Percentiles rank a stretch among this genome's conserved stretches.
Conservation (phyloP, 1,140 invertebrate species). For the Adoxophyes honmai region DNA sequence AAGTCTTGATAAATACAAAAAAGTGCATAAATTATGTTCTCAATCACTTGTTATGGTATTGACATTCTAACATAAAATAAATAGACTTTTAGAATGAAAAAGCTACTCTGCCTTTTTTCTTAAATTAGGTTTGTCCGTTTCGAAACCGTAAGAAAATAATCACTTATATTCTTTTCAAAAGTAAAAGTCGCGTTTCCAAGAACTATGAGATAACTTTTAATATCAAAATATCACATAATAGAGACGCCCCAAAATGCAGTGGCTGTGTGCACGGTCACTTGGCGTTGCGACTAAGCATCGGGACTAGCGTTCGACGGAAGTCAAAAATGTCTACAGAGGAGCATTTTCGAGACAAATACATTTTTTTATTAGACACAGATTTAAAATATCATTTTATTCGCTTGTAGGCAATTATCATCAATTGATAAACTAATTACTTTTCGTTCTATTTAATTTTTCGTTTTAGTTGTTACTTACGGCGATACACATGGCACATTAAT, state of each 20-base stretch:
- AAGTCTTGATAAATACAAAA: too few relatives aligned
- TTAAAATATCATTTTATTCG: background rate
- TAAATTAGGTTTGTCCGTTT: too few relatives aligned
- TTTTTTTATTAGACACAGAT: background rate
- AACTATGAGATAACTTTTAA: background rate
- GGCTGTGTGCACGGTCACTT: background rate
- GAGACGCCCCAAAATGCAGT: background rate
- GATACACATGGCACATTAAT: slow-evolving; percentile 6
- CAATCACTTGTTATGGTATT: too few relatives aligned
- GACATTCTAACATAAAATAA: too few relatives aligned
- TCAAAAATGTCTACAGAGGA: background rate
- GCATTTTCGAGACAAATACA: background rate
- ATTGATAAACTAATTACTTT: background rate
- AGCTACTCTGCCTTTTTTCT: too few relatives aligned
- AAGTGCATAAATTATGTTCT: too few relatives aligned
- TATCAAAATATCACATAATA: slow-evolving; percentile 7
- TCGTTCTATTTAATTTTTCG: background rate
- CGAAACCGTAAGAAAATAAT: too few relatives aligned
- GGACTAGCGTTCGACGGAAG: background rate
- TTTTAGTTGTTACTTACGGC: slow-evolving; percentile 5
- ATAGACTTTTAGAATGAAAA: too few relatives aligned
- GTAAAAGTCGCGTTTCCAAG: too few relatives aligned
- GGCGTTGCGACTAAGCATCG: background rate
- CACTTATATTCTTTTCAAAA: too few relatives aligned
- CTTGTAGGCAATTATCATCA: background rate